Evolutionary conservation across 2,797 vertebrate genomes (phyloP).

Genomic region (Callimico goeldii): DNA sequence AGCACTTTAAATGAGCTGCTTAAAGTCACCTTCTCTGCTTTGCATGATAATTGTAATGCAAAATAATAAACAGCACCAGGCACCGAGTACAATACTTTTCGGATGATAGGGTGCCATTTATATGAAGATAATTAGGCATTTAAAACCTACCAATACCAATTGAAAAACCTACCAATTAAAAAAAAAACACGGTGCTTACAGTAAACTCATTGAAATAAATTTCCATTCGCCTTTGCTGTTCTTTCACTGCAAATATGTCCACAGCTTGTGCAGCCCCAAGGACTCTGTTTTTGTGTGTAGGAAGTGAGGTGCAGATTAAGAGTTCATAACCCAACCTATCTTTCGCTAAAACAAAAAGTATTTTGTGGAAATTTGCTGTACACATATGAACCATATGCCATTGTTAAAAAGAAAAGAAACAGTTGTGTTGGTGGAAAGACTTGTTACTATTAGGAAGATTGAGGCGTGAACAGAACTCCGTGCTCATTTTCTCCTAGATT

Average conservation of each 20-base stretch:
- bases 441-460: slow-evolving; percentile 58
- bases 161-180: slow-evolving; percentile 82
- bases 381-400: slow-evolving; percentile 61
- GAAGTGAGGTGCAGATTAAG: slow-evolving; percentile 60
- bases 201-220: slow-evolving; percentile 80
- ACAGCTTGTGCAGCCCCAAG: slow-evolving; percentile 62
- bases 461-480: slow-evolving; percentile 37
- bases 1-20: slow-evolving; percentile 81
- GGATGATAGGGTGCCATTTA: slow-evolving; percentile 80
- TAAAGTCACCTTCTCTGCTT: slow-evolving; percentile 84
- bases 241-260: slow-evolving; percentile 64
- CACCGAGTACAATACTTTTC: slow-evolving; percentile 69
- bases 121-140: slow-evolving; percentile 83
- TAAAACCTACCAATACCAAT: slow-evolving; percentile 80
- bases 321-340: slow-evolving; percentile 48
- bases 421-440: slow-evolving; percentile 4
- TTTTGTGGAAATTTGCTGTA: slow-evolving; percentile 44
- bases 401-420: slow-evolving; percentile 68
- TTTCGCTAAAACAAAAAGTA: slow-evolving; percentile 57
- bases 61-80: slow-evolving; percentile 82
- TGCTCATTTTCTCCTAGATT: neutral
- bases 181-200: slow-evolving; percentile 46
- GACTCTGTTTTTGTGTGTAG: slow-evolving; percentile 45
- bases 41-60: slow-evolving; percentile 82
- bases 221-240: slow-evolving; percentile 64